Evolutionary conservation across 2,113 vertebrate species (phyloP), one percentile per base, ranked within the genome.

Genomic region (Erinaceus europaeus): DNA sequence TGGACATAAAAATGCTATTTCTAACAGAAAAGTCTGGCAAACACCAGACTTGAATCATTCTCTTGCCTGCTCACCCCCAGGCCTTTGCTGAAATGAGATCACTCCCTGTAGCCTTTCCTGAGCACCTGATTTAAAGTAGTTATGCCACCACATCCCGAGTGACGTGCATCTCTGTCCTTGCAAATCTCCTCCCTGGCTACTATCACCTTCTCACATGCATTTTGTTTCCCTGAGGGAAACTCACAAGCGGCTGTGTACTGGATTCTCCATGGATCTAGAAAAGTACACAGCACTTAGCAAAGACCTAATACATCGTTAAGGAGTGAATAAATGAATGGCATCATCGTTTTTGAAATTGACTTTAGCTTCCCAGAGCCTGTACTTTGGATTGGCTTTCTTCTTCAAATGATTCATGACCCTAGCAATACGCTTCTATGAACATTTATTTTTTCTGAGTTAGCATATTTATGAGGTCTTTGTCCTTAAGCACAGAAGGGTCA

Each of bases 401-500:
- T 55, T 46, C 38, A 77, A 83, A 80, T 88, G 79, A 80, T 86
- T 84, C 84, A 52, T 86, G 91, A 27, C 32, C 68, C 25, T 64
- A 42, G 55, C 79, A 85, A 83, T 62, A 52, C 82, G 88, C 90
- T 91, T 90, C 85, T 72, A 80, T 50, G 80, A 84, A 80, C 62
- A 90, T 85, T 92, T 93, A 55, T 90, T n/a, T 69, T 87, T 92
- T 90, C 71, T 82, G 72, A 90, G 57, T 86, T 80, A 84, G 90
- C 82, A 86, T 93, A 91, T 71, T 76, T 50, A 83, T 32, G 84
- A 87, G 42, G 17, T 29, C 77, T 89, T 91, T 40, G 74, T 67
- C 40, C 86, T 75, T 88, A 68, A 68, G 38, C 57, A 68, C 68
- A 67, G 78, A 36, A 88, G 44, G 65, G 84, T 86, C 79, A 88